These are phyloP conservation scores for Rhinophrynus dorsalis DNA, from an alignment of 2,797 vertebrate species.

Conservation along the genomic window DNA sequence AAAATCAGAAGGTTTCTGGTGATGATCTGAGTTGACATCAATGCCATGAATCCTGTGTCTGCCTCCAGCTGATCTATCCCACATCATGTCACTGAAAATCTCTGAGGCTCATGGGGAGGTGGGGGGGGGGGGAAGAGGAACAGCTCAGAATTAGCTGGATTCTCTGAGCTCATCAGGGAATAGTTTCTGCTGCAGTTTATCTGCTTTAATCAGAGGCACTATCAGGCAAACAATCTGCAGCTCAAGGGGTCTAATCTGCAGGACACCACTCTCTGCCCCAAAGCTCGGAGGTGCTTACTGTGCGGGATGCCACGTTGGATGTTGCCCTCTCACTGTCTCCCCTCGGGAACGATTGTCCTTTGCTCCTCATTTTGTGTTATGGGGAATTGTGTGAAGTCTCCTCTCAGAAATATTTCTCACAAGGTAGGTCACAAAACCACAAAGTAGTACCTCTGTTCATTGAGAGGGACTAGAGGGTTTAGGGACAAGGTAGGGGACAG, in stretches of 20 bases:
- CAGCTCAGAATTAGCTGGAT: slow-evolving; percentile 66
- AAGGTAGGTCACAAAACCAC: slow-evolving; percentile 82
- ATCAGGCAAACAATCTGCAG: slow-evolving; percentile 62
- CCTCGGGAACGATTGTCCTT: slow-evolving; percentile 64
- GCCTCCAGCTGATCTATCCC: slow-evolving; percentile 73
- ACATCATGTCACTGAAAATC: slow-evolving; percentile 57
- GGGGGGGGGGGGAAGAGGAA: slow-evolving; percentile 19
- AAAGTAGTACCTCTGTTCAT: neutral
- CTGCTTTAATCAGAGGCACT: slow-evolving; percentile 78
- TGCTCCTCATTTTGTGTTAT: slow-evolving; percentile 71
- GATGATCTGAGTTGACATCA: slow-evolving; percentile 9
- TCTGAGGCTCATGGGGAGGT: neutral
- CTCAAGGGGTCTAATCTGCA: slow-evolving; percentile 73
- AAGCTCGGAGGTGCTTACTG: slow-evolving; percentile 63
- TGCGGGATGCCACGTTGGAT: slow-evolving; percentile 67
- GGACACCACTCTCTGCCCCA: slow-evolving; percentile 56
- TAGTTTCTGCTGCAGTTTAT: slow-evolving; percentile 59
- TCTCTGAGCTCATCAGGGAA: slow-evolving; percentile 60
- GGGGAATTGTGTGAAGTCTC: slow-evolving; percentile 97
- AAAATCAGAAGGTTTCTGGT: slow-evolving; percentile 11
- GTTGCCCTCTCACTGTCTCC: slow-evolving; percentile 62
- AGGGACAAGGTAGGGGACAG: slow-evolving; percentile 46
- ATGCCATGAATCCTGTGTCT: slow-evolving; percentile 57
- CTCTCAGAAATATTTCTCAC: slow-evolving; percentile 90
- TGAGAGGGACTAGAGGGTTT: slow-evolving; percentile 39